These are phyloP conservation scores for Phyllostomus discolor DNA, from an alignment of 2,113 vertebrate genomes.

Conservation along the genomic window DNA sequence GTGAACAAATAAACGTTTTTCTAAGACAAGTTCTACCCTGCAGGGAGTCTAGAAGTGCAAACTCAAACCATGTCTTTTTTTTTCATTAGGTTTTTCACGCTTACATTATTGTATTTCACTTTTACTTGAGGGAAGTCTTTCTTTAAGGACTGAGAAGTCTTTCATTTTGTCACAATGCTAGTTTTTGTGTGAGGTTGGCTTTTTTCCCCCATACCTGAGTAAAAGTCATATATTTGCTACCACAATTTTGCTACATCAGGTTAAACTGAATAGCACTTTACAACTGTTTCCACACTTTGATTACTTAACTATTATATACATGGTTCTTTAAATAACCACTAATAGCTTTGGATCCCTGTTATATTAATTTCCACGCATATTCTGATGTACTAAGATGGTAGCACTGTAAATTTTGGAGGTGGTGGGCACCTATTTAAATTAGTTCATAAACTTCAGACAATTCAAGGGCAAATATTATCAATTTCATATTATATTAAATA, in stretches of 20 bases:
- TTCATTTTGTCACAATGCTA: not conserved
- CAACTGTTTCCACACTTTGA: not conserved
- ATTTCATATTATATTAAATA: not conserved
- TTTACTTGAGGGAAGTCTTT: conserved; percentile 12
- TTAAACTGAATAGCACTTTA: conserved; percentile 6
- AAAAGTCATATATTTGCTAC: conserved; percentile 4
- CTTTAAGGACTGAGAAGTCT: not conserved
- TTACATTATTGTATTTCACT: not conserved
- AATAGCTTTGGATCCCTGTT: not conserved
- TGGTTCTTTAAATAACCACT: not conserved
- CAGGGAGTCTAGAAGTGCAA: not conserved
- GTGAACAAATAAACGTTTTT: conserved; percentile 22
- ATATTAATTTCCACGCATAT: not conserved
- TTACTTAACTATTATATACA: not conserved
- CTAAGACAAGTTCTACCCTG: conserved; percentile 16
- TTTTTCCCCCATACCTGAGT: not conserved
- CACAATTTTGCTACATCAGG: not conserved
- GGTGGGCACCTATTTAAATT: not conserved
- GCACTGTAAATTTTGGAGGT: not conserved
- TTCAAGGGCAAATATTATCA: not conserved
- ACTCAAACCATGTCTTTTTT: conserved; percentile 23
- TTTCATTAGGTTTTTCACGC: not conserved
- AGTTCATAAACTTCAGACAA: not conserved
- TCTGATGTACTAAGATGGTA: not conserved
- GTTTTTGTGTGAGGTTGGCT: not conserved